Evolutionary conservation across 1,140 invertebrate genomes (phyloP).

Genomic region (Drosophila athabasca): DNA sequence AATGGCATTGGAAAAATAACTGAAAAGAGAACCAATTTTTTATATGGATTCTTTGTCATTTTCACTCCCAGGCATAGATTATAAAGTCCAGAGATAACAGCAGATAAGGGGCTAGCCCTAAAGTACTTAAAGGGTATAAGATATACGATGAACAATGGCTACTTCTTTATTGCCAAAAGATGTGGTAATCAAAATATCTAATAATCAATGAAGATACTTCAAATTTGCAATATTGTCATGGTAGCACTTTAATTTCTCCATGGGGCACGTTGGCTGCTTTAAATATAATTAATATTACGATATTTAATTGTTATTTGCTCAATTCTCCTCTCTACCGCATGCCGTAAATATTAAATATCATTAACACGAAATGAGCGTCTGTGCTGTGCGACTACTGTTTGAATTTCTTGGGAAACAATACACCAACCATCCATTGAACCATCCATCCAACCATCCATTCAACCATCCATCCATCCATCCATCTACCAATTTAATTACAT

Average conservation of each 20-base stretch:
- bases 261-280: no score
- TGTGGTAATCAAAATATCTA: no score
- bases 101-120: background rate
- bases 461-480: no score
- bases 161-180: no score
- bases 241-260: no score
- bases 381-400: background rate
- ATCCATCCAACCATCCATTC: no score
- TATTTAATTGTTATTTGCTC: background rate
- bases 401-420: constrained; percentile 12
- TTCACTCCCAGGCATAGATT: constrained; percentile 13
- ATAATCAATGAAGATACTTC: no score
- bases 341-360: constrained; percentile 29
- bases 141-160: no score
- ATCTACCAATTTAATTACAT: constrained; percentile 33
- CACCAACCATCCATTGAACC: no score
- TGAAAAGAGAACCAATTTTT: background rate
- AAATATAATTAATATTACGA: background rate
- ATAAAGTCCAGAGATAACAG: background rate
- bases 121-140: no score
- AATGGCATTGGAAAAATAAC: constrained; percentile 28
- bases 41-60: constrained; percentile 22
- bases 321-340: background rate
- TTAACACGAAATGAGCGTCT: constrained; percentile 17
- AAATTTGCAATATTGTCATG: no score